These are phyloP conservation scores for Mirza zaza DNA, from an alignment of 2,113 vertebrate species.

Conservation along the genomic window DNA sequence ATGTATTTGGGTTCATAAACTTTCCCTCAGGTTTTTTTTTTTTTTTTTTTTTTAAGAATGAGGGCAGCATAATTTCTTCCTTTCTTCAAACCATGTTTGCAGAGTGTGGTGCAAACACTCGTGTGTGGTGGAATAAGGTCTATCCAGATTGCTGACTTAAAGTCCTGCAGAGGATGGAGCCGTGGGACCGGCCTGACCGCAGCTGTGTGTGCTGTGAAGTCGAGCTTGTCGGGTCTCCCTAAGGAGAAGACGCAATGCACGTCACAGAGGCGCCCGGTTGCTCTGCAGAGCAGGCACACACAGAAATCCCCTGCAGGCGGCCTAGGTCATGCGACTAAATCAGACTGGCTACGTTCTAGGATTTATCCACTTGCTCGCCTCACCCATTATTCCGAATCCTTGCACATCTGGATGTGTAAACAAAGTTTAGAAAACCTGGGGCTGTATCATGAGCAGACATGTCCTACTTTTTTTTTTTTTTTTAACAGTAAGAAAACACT, in stretches of 20 bases:
- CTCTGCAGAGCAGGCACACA: accelerated
- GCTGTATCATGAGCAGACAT: not conserved
- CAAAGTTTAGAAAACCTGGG: not conserved
- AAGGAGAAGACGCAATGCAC: not conserved
- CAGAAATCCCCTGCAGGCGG: accelerated
- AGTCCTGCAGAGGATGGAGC: not conserved
- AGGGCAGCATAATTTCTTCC: not conserved
- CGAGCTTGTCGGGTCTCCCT: not conserved
- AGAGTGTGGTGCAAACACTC: not conserved
- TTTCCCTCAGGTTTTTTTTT: not conserved
- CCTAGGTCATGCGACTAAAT: accelerated
- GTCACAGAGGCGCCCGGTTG: accelerated
- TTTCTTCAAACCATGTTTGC: not conserved
- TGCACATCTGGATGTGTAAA: too few species aligned
- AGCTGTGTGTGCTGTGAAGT: accelerated
- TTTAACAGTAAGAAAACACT: not conserved
- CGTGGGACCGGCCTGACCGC: too few species aligned
- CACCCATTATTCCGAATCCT: accelerated
- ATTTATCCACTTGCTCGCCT: accelerated
- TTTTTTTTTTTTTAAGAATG: not conserved
- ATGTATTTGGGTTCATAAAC: not conserved
- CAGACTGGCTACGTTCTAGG: accelerated
- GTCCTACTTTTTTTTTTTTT: not conserved
- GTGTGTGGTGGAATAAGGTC: accelerated
- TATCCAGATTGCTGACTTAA: too few species aligned